Percentiles rank a stretch among this genome's conserved stretches.
phyloP scores from a whole-genome alignment of 2,888 invertebrate genomes.

The Pinctada fucata region DNA sequence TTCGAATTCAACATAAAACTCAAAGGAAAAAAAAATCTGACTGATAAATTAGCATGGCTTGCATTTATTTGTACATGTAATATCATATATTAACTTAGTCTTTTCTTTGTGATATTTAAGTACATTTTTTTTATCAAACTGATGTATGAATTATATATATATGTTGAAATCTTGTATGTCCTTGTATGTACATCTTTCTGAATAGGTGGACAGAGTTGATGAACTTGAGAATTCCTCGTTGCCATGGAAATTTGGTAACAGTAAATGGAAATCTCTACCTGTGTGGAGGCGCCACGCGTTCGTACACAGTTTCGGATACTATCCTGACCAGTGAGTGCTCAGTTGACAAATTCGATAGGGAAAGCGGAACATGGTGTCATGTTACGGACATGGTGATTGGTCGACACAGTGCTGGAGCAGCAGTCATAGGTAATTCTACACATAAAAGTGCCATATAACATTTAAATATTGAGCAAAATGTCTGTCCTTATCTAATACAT shows the following conservation, averaged over 20 bases:
- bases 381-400: conserved; percentile 53
- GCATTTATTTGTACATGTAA: too few species aligned
- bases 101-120: too few species aligned
- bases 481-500: too few species aligned
- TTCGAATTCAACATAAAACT: too few species aligned
- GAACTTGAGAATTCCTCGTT: conserved; percentile 55
- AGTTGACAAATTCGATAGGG: conserved; percentile 53
- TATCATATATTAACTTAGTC: too few species aligned
- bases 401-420: conserved; percentile 58
- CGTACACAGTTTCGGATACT: conserved; percentile 39
- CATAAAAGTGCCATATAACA: background rate
- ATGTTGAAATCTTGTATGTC: too few species aligned
- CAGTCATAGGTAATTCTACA: conserved; percentile 53
- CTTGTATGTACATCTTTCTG: background rate
- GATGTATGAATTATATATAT: too few species aligned
- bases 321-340: conserved; percentile 49
- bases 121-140: too few species aligned
- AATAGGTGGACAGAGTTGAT: conserved; percentile 55
- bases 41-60: too few species aligned
- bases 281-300: conserved; percentile 60
- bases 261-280: conserved; percentile 51
- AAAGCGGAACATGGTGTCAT: conserved; percentile 53
- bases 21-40: too few species aligned
- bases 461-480: too few species aligned
- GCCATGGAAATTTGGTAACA: conserved; percentile 54